Evolutionary conservation across 2,113 vertebrate species (phyloP), one percentile per base, ranked within the genome.

Genomic region (Puma concolor): DNA sequence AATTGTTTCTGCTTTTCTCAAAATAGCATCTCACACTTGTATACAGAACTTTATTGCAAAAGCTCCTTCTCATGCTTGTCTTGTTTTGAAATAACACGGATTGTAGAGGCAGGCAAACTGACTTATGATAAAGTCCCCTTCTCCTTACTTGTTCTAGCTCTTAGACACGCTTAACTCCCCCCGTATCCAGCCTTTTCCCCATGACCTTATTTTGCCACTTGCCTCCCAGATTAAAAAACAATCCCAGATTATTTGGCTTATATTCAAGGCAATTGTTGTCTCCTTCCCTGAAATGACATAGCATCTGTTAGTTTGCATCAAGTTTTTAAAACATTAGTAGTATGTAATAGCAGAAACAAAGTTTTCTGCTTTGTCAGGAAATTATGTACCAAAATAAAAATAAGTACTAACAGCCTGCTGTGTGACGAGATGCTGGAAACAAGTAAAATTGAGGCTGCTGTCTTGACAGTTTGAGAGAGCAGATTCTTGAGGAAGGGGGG

Each of bases 381-480:
- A 98, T 97, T 95, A 74, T 36, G 91, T 94, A 54, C 31, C 38
- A 77, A 98, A 94, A 91, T 91, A 97, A 96, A 97, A 88, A 92
- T 11, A 97, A 93, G 83, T 8, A 86, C 54, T 7, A 97, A 85
- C 77, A 98, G 44, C 54, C 86, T n/a, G 80, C 83, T 94, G 81
- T n/a, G 54, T 91, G 94, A 66, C 13, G 93, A 95, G 85, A 96
- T 69, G 77, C 86, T 94, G 93, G 85, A 94, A 91, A 85, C 33
- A 52, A 97, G 88, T 91, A 36, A 96, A 77, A 94, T 50, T 77
- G 88, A 97, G 69, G 86, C 95, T 98, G 92, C 86, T 97, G 95
- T 93, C 92, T 94, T 98, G 98, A 98, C 96, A 98, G 96, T 83
- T 83, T 97, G 90, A 96, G 96, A 97, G 54, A 98, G 95, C 74